phyloP scores from a whole-genome alignment of 2,113 vertebrate genomes.

The Hucho hucho region DNA sequence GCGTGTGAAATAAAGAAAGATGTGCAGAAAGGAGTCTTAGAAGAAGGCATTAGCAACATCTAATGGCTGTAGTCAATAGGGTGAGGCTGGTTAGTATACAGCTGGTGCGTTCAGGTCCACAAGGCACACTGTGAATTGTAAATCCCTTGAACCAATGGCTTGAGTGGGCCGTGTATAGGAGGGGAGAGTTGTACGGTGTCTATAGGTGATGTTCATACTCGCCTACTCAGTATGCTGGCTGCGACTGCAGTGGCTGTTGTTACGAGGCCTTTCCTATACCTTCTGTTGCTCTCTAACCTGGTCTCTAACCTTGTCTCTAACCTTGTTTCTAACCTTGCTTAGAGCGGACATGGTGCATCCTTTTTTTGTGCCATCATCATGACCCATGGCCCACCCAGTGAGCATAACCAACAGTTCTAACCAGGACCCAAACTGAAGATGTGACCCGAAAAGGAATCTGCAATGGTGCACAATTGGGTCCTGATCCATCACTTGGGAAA shows the following conservation, averaged over 20 bases:
- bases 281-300: slow-evolving; percentile 38
- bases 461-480: too few species aligned
- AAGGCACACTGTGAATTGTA: slow-evolving; percentile 49
- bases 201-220: slow-evolving; percentile 43
- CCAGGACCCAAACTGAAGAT: too few species aligned
- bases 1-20: background rate
- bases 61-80: slow-evolving; percentile 62
- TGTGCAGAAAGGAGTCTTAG: slow-evolving; percentile 46
- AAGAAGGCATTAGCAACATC: slow-evolving; percentile 57
- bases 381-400: slow-evolving; percentile 63
- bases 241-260: slow-evolving; percentile 38
- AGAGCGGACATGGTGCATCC: slow-evolving; percentile 45
- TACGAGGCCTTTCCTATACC: slow-evolving; percentile 48
- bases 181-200: slow-evolving; percentile 27
- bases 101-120: slow-evolving; percentile 40
- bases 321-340: slow-evolving; percentile 20
- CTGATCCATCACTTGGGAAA: too few species aligned
- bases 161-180: slow-evolving; percentile 35
- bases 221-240: slow-evolving; percentile 43
- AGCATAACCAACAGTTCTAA: too few species aligned
- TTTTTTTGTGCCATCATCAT: slow-evolving; percentile 8
- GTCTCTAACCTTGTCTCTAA: slow-evolving; percentile 20
- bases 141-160: slow-evolving; percentile 51
- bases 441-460: too few species aligned
- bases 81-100: slow-evolving; percentile 59